Percentiles rank a stretch among this genome's conserved stretches.
phyloP scores from a whole-genome alignment of 2,113 vertebrate species.

The Bos indicus region DNA sequence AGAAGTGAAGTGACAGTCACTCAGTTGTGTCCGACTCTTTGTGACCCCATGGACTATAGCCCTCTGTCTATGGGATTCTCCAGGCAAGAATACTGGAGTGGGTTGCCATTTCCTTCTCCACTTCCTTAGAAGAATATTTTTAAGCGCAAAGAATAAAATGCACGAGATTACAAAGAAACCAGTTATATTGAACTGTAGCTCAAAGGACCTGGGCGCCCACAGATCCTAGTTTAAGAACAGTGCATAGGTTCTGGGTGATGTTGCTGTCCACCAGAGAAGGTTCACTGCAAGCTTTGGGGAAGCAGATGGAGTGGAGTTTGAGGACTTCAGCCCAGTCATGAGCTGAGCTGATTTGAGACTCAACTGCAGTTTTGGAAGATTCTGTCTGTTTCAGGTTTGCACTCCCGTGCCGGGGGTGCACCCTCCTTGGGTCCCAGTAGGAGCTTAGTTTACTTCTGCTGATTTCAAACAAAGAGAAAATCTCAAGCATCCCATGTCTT shows the following conservation, averaged over 20 bases:
- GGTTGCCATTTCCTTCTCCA: not conserved
- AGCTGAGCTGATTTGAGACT: not conserved
- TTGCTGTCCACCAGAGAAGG: not conserved
- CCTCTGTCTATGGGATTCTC: not conserved
- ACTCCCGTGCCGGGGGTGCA: rapidly evolving
- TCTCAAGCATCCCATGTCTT: not conserved
- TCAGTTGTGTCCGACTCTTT: not conserved
- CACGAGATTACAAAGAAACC: not conserved
- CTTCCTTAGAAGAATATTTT: not conserved
- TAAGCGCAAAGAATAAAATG: not conserved
- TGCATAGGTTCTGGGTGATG: not conserved
- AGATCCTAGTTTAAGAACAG: not conserved
- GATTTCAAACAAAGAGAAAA: not conserved
- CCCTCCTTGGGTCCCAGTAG: not conserved
- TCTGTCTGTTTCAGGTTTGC: not conserved
- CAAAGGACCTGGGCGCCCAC: not conserved
- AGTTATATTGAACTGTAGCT: not conserved
- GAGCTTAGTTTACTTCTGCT: not conserved
- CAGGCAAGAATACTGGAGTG: not conserved
- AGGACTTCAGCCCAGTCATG: not conserved
- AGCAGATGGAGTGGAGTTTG: not conserved
- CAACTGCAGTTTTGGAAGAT: not conserved
- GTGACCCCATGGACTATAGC: not conserved
- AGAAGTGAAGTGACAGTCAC: not conserved
- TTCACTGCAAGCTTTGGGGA: not conserved